Base-by-base conservation (phyloP, 30 jellyfish, hydroid and myxozoan species). In the Chironex yamaguchii region DNA sequence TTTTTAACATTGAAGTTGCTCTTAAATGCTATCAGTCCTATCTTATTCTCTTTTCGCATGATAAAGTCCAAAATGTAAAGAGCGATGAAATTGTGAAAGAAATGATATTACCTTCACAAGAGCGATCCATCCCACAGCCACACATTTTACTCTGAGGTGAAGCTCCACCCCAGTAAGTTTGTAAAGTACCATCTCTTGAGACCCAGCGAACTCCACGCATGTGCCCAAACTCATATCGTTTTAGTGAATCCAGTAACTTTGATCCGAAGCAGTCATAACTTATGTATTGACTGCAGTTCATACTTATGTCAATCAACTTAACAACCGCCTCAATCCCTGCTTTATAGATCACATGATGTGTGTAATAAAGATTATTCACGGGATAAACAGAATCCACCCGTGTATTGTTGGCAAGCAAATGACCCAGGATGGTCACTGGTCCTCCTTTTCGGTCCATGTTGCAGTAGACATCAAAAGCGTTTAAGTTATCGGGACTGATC, bases 151-250 rank as follows among this genome's bases (percentile, higher is more conserved):
- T 71, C 2, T 94, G 97, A 2, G 97, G 96, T 28, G 87, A 36
- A 6, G 99, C 96, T 12, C 97, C 99, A 24, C 99, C 99, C 99
- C 99, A 95, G 73, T 84, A 95, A 22, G 96, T 77, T 62, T 95
- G 99, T 3, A 87, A 52, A 48, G 48, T 53, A 0, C 91, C 90
- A 35, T 85, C 87, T 32, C 97, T 52, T 12, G 97, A 89, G 0
- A 52, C 82, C 99, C 99, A 95, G 34, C 99, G 75, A 23, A 89
- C 99, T 2, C 99, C 99, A 0, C 85, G 84, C 2, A 78, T 75
- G 63, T 89, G 93, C 76, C 65, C 96, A 42, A 72, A 70, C 67
- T 81, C 27, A 26, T 69, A 83, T 32, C 96, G 52, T 23, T 93
- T 80, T 58, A 87, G 24, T n/a, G 97, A 91, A 28, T 85, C 90